Evolutionary conservation across 2,888 invertebrate species (phyloP).

Genomic region (Phoenoteleia sp.): DNA sequence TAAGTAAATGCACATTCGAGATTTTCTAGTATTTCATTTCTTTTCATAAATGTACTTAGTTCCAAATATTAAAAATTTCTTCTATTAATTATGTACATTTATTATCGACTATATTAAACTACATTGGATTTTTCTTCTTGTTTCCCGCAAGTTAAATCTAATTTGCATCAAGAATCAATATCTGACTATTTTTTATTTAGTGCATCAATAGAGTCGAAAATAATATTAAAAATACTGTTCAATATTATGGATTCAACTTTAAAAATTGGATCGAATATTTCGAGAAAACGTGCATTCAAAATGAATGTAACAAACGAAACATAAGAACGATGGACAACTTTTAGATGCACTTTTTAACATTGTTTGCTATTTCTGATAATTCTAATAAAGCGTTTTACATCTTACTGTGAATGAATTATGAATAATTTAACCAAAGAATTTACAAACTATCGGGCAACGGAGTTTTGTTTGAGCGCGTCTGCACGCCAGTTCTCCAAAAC

Average conservation of each 20-base stretch:
- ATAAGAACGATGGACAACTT: no score
- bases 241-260: no score
- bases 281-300: no score
- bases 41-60: not conserved
- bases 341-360: no score
- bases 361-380: no score
- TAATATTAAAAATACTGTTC: no score
- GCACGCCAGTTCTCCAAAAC: not conserved
- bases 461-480: constrained; percentile 12
- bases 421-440: constrained; percentile 6
- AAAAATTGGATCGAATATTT: no score
- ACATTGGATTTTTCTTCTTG: constrained; percentile 17
- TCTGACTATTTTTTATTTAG: constrained; percentile 27
- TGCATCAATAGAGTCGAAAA: not conserved
- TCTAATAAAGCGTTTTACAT: no score
- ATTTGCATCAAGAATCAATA: constrained; percentile 44
- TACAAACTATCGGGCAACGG: not conserved
- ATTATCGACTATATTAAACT: constrained; percentile 14
- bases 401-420: no score
- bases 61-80: not conserved
- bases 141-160: not conserved
- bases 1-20: not conserved
- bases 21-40: not conserved
- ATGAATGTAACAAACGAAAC: no score
- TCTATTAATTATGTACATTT: constrained; percentile 35